Percentiles rank a stretch among this genome's conserved stretches.
Conservation (phyloP, 2,888 invertebrate species). For the Ophioninae sp. region DNA sequence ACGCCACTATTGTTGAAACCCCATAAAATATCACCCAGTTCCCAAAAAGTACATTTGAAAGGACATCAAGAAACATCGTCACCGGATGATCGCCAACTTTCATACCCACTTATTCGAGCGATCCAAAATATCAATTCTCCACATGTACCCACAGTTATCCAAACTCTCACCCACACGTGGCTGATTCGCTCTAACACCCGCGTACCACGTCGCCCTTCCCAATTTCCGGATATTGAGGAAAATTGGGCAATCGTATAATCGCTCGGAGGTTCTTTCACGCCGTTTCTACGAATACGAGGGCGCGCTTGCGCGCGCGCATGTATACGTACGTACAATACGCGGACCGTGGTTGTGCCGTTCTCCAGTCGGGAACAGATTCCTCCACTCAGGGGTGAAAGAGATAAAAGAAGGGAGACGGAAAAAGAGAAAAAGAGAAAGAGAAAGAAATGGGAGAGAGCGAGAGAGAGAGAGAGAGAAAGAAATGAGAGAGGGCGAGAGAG, state of each 20-base stretch:
- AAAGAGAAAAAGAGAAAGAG: not conserved
- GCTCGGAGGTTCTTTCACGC: conserved; percentile 35
- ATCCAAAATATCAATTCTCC: not conserved
- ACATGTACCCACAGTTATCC: not conserved
- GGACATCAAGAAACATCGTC: not conserved
- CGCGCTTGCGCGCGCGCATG: not conserved
- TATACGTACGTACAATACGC: not conserved
- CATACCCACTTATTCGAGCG: not conserved
- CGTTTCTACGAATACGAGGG: conserved; percentile 1
- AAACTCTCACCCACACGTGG: not conserved
- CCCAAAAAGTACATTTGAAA: too few relatives aligned
- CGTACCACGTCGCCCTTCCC: conserved; percentile 9
- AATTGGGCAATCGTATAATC: conserved; percentile 54
- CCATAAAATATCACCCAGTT: too few relatives aligned
- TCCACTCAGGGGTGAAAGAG: conserved; percentile 25
- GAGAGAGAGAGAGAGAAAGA: conserved; percentile 20
- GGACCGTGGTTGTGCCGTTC: not conserved
- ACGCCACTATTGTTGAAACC: too few relatives aligned
- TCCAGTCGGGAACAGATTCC: conserved; percentile 30
- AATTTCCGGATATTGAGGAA: conserved; percentile 48
- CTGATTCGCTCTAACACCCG: not conserved
- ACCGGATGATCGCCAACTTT: not conserved
- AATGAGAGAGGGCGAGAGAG: not conserved
- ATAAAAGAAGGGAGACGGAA: not conserved
- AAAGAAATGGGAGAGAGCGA: too few relatives aligned